These are phyloP conservation scores for Phalera bucephala DNA, from an alignment of 2,888 invertebrate genomes.

Conservation along the genomic window DNA sequence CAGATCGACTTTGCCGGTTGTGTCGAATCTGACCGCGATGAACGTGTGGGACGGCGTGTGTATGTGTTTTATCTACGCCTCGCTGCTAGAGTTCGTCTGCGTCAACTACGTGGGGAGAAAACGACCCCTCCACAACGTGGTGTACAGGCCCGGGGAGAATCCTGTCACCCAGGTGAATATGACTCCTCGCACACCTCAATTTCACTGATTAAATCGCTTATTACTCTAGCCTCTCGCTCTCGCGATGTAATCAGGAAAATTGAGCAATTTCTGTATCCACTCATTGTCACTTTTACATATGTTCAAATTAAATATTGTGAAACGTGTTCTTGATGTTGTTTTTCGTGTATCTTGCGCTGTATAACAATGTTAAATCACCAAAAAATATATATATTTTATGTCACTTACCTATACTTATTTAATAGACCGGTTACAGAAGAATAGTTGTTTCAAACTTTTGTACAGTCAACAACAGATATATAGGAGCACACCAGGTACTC, in stretches of 20 bases:
- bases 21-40: constrained; percentile 97
- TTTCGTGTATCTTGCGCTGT: constrained; percentile 33
- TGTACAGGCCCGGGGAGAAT: constrained; percentile 94
- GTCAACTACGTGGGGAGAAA: constrained; percentile 97
- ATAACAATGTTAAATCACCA: too few species aligned
- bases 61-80: constrained; percentile 98
- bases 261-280: constrained; percentile 7
- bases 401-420: too few species aligned
- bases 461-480: too few species aligned
- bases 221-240: constrained; percentile 1
- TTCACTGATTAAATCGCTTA: constrained; percentile 14
- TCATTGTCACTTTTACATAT: constrained; percentile 8
- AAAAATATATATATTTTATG: too few species aligned
- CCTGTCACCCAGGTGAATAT: constrained; percentile 93
- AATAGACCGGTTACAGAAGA: too few species aligned
- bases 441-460: too few species aligned
- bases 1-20: constrained; percentile 95
- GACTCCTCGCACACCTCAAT: constrained; percentile 13
- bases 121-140: constrained; percentile 93
- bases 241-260: constrained; percentile 13
- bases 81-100: constrained; percentile 96
- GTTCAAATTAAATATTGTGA: constrained; percentile 8
- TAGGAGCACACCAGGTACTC: too few species aligned
- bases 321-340: constrained; percentile 43
- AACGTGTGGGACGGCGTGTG: constrained; percentile 98